These are phyloP conservation scores for Eulithis testata DNA, from an alignment of 2,888 invertebrate genomes.

Conservation along the genomic window DNA sequence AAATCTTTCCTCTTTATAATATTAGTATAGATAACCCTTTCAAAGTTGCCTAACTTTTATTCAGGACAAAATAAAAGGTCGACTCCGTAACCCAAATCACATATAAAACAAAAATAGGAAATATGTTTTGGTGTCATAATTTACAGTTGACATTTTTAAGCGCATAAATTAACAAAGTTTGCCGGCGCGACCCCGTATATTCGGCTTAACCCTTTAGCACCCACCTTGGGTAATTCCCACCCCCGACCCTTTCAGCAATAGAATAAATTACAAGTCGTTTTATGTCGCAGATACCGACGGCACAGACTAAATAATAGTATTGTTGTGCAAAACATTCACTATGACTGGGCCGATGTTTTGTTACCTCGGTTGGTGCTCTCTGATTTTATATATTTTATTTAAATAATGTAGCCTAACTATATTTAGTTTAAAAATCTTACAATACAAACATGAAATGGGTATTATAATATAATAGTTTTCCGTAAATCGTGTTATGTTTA, in stretches of 20 bases:
- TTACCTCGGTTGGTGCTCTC: no score
- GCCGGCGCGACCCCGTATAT: conserved; percentile 82
- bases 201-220: conserved; percentile 85
- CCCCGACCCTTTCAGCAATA: conserved; percentile 85
- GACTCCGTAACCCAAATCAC: conserved; percentile 53
- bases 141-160: conserved; percentile 84
- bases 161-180: conserved; percentile 85
- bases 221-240: conserved; percentile 85
- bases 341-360: not conserved
- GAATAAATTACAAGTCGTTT: conserved; percentile 85
- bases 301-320: conserved; percentile 12
- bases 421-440: no score
- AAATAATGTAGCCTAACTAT: no score
- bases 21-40: not conserved
- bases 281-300: conserved; percentile 80
- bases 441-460: no score
- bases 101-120: conserved; percentile 76
- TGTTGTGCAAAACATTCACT: conserved; percentile 14
- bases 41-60: not conserved
- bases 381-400: no score
- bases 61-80: conserved; percentile 16
- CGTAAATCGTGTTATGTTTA: no score
- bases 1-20: no score
- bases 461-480: no score
- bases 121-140: conserved; percentile 83